Conservation (phyloP, 2,888 invertebrate genomes). For the Crepidodera aurea region DNA sequence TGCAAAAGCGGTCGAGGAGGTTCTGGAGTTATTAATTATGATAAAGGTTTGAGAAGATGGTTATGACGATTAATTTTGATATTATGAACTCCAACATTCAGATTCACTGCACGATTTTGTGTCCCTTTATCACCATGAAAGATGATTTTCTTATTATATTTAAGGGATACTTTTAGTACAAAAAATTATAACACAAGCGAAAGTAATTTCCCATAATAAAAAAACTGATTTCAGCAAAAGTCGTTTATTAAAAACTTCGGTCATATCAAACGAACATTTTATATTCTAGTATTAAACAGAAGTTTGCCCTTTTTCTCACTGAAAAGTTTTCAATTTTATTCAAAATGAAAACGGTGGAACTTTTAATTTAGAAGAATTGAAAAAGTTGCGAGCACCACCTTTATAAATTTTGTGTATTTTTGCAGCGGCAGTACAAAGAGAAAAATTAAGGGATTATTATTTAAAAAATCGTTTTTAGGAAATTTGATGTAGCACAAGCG, state of each 20-base stretch:
- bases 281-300: not conserved
- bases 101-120: no score
- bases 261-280: slow-evolving; percentile 2
- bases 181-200: not conserved
- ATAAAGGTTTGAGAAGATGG: no score
- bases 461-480: no score
- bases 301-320: not conserved
- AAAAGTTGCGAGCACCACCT: slow-evolving; percentile 35
- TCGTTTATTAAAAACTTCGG: slow-evolving; percentile 13
- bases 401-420: slow-evolving; percentile 21
- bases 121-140: no score
- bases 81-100: no score
- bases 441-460: not conserved
- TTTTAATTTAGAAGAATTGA: slow-evolving; percentile 38
- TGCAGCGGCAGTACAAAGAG: not conserved
- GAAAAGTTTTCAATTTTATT: slow-evolving; percentile 33
- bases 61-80: no score
- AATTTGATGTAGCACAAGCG: no score
- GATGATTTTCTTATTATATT: no score
- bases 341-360: slow-evolving; percentile 31
- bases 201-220: slow-evolving; percentile 7
- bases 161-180: not conserved
- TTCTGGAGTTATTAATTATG: no score
- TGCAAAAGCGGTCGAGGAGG: no score
- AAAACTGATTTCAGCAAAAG: slow-evolving; percentile 4